Base-by-base conservation (phyloP, 2,797 vertebrate genomes). In the Xenentodon cancila region DNA sequence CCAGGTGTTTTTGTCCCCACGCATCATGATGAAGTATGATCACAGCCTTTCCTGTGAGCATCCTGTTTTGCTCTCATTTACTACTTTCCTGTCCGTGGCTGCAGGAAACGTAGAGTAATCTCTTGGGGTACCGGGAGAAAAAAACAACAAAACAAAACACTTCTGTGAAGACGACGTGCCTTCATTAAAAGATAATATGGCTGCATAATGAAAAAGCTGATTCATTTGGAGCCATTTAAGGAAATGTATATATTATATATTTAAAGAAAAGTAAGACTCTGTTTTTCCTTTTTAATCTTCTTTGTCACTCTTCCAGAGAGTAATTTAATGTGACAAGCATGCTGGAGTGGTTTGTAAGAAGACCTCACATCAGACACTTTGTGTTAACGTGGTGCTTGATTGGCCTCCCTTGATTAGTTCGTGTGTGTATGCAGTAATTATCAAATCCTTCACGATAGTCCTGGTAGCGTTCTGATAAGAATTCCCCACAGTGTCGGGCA, bases 281-380 rank as follows among this genome's bases (percentile, higher is more conserved):
- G 70, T 78, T 75, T 44, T 68, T 83, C 64, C 25, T 64, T 73
- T 64, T 86, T 91, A 87, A 89, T 89, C 78, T 84, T 89, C 76
- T 82, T 82, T 90, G 90, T 87, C 88, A 89, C 84, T 75, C 77
- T 74, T 88, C 84, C 76, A 81, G 70, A 59, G 82, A 83, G 69
- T 88, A 86, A 92, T 92, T 84, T 77, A 82, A 91, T 88, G 88
- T 90, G 92, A 92, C 90, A 88, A 71, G 81, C 70, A 34, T 74
- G 77, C 79, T 82, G 79, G 86, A 87, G 84, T 82, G 70, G 80
- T 85, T 86, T 90, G 90, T 89, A 88, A 91, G 90, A 88, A 90
- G 81, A 71, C 68, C 76, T 77, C 81, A 79, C 80, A 80, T 62
- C 82, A 79, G 81, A 88, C 82, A 85, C 79, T 70, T 82, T 88